phyloP scores from a whole-genome alignment of 2,888 invertebrate species.

The Conomelus anceps region DNA sequence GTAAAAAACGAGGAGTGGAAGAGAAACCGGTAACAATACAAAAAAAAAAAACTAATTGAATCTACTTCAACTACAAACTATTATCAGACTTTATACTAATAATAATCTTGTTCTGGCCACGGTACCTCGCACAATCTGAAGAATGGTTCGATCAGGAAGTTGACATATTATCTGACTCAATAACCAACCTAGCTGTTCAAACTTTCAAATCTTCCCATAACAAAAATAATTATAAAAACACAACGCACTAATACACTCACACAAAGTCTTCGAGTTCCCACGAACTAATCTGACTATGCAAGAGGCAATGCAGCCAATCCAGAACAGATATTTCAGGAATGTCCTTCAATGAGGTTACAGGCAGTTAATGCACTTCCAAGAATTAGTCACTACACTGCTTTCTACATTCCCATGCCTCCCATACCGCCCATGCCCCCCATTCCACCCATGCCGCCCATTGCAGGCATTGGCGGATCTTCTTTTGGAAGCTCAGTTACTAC shows the following conservation, averaged over 20 bases:
- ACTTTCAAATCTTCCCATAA: not conserved
- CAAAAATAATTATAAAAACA: not conserved
- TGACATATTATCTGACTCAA: not conserved
- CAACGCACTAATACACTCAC: not conserved
- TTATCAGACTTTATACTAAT: not conserved
- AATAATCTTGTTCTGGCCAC: not conserved
- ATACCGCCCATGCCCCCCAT: conserved; percentile 48
- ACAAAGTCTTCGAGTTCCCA: not conserved
- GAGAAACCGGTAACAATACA: not conserved
- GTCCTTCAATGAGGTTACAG: not conserved
- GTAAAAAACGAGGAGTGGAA: not conserved
- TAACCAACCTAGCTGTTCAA: not conserved
- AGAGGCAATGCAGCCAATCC: not conserved
- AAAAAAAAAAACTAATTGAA: not conserved
- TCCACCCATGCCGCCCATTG: conserved; percentile 65
- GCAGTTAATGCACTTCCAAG: no score
- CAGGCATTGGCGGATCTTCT: conserved; percentile 69
- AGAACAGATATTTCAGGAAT: no score
- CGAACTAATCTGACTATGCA: not conserved
- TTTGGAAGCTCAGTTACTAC: conserved; percentile 93
- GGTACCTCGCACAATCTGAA: not conserved
- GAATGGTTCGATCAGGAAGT: not conserved
- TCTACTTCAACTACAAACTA: not conserved
- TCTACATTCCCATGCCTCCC: conserved; percentile 36
- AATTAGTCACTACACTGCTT: not conserved